These are phyloP conservation scores for Haemorhous mexicanus DNA, from an alignment of 2,113 vertebrate genomes.

Conservation along the genomic window DNA sequence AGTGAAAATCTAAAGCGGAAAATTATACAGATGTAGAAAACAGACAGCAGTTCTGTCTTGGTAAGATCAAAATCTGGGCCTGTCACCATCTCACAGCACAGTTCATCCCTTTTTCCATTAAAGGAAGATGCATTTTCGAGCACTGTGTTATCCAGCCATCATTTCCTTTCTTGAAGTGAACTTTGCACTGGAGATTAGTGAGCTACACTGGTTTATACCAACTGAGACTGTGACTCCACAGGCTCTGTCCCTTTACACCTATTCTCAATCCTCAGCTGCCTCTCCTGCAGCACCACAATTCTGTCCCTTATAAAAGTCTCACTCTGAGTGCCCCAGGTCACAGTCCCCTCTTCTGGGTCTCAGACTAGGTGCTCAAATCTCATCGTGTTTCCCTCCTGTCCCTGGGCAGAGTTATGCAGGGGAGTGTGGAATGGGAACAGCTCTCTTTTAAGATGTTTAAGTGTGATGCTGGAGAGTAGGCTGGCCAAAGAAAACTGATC, in stretches of 20 bases:
- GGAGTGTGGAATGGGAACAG: not conserved
- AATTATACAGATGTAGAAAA: not conserved
- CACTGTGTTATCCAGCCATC: not conserved
- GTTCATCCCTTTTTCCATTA: constrained; percentile 3
- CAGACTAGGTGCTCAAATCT: not conserved
- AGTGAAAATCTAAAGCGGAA: constrained; percentile 1
- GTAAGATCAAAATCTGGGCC: not conserved
- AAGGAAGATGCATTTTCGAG: not conserved
- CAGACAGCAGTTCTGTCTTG: not conserved
- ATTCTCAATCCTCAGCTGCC: not conserved
- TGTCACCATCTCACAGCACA: not conserved
- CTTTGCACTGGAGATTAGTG: not conserved
- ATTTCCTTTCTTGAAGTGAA: not conserved
- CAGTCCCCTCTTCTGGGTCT: not conserved
- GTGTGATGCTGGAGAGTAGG: not conserved
- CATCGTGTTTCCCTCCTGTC: not conserved
- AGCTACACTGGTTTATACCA: not conserved
- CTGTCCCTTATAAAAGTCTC: not conserved
- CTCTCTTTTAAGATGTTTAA: not conserved
- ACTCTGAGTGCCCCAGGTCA: not conserved
- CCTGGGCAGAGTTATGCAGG: not conserved
- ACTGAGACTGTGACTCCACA: not conserved
- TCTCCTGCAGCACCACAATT: not conserved
- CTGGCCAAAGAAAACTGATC: not conserved
- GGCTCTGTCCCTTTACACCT: not conserved